A percentile compares a stretch with the other conserved stretches of the same genome.
Conservation (phyloP, 2,797 vertebrate species). For the Enteromius anoplus region DNA sequence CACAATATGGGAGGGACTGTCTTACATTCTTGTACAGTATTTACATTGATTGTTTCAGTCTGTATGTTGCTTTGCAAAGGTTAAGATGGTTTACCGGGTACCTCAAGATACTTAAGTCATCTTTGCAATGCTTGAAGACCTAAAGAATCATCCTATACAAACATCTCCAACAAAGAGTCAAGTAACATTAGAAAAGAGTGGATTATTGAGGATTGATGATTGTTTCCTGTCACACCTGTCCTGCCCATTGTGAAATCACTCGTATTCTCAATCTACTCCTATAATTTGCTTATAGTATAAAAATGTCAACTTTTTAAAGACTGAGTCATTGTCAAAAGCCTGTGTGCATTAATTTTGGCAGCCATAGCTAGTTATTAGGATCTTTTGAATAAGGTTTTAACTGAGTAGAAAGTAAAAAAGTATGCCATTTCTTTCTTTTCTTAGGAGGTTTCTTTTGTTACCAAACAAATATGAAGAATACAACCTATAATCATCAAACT, state of each 20-base stretch:
- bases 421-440: not conserved
- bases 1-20: not conserved
- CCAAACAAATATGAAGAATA: too few relatives aligned
- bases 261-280: not conserved
- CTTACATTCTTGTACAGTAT: not conserved
- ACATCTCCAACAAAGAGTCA: not conserved
- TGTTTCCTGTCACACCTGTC: conserved; percentile 28
- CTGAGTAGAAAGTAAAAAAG: too few relatives aligned
- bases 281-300: conserved; percentile 18
- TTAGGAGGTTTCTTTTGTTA: not conserved
- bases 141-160: not conserved
- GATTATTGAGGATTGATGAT: conserved; percentile 5
- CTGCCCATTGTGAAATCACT: conserved; percentile 22
- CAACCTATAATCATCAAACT: not conserved
- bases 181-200: conserved; percentile 4
- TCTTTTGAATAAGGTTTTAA: too few relatives aligned
- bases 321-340: conserved; percentile 39
- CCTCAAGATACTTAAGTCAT: not conserved
- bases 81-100: not conserved
- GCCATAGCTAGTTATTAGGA: conserved; percentile 12
- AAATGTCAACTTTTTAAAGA: not conserved
- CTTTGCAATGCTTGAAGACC: not conserved
- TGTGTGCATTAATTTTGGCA: conserved; percentile 11
- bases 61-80: not conserved
- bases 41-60: not conserved